These are phyloP conservation scores for Lasiurus borealis DNA, from an alignment of 2,113 vertebrate species.

Conservation along the genomic window DNA sequence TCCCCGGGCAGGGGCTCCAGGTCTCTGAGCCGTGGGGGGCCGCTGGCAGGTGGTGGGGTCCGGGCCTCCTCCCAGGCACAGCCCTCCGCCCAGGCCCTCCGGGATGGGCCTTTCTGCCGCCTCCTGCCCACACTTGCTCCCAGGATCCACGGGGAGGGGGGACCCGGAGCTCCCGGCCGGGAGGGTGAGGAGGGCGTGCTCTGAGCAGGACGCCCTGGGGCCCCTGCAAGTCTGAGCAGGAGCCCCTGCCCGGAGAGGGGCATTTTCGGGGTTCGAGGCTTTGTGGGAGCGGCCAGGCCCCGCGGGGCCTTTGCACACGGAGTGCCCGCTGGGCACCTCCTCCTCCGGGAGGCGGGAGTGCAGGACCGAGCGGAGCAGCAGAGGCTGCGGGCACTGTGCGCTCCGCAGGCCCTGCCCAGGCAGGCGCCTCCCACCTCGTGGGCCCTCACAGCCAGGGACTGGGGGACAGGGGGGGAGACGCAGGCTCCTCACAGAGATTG, in stretches of 20 bases:
- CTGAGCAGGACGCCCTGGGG: rapidly evolving
- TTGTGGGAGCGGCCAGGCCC: not conserved
- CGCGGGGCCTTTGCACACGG: not conserved
- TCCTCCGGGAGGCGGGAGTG: not conserved
- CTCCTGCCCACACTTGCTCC: not conserved
- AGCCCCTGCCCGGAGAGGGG: not conserved
- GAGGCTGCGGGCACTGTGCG: rapidly evolving
- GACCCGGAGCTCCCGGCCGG: not conserved
- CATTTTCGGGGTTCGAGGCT: not conserved
- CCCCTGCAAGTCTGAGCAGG: not conserved
- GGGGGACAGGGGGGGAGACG: no score
- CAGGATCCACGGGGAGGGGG: not conserved
- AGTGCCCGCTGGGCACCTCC: not conserved
- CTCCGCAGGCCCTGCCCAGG: rapidly evolving
- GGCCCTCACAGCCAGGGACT: not conserved
- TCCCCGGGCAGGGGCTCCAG: not conserved
- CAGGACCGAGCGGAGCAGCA: not conserved
- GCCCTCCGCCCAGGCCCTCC: not conserved
- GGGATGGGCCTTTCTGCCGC: not conserved
- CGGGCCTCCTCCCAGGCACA: not conserved
- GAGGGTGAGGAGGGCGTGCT: not conserved
- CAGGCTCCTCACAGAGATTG: no score
- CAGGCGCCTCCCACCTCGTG: not conserved
- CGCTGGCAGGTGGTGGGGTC: not conserved
- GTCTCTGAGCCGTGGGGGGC: not conserved